These are phyloP conservation scores for Beroe forskalii DNA, from an alignment of 37 sponge, comb jelly and placozoan genomes.

Conservation along the genomic window DNA sequence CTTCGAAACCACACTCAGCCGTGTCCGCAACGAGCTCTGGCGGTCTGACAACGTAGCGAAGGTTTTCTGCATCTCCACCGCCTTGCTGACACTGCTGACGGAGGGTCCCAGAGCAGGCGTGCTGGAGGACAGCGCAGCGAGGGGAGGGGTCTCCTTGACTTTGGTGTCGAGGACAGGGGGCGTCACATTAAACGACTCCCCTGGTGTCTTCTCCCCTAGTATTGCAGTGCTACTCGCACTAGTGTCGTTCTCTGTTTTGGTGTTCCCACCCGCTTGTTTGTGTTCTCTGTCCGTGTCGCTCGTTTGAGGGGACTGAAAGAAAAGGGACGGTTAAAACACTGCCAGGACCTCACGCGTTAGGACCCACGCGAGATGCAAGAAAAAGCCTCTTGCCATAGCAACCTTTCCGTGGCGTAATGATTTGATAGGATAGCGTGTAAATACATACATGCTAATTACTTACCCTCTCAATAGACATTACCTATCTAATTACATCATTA, in stretches of 20 bases:
- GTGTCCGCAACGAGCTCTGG: not conserved
- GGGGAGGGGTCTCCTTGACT: not conserved
- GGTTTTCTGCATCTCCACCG: not conserved
- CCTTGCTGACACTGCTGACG: not conserved
- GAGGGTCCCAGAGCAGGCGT: not conserved
- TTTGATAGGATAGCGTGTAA: too few species aligned
- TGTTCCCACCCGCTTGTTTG: constrained; percentile 2
- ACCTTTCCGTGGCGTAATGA: too few species aligned
- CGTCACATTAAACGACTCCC: not conserved
- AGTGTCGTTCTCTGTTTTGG: not conserved
- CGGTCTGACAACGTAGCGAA: not conserved
- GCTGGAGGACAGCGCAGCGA: not conserved
- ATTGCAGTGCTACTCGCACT: not conserved
- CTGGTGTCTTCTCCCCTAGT: not conserved
- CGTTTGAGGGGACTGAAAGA: not conserved
- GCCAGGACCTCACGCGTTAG: too few species aligned
- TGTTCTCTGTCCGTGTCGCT: constrained; percentile 22
- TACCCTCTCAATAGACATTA: too few species aligned
- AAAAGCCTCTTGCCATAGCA: too few species aligned
- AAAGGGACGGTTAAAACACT: not conserved
- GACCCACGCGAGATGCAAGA: too few species aligned
- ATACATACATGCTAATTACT: too few species aligned
- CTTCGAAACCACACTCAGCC: not conserved
- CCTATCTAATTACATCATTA: too few species aligned
- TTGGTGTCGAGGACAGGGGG: not conserved